phyloP scores from a whole-genome alignment of 2,888 invertebrate genomes.

The Capitulum mitella region DNA sequence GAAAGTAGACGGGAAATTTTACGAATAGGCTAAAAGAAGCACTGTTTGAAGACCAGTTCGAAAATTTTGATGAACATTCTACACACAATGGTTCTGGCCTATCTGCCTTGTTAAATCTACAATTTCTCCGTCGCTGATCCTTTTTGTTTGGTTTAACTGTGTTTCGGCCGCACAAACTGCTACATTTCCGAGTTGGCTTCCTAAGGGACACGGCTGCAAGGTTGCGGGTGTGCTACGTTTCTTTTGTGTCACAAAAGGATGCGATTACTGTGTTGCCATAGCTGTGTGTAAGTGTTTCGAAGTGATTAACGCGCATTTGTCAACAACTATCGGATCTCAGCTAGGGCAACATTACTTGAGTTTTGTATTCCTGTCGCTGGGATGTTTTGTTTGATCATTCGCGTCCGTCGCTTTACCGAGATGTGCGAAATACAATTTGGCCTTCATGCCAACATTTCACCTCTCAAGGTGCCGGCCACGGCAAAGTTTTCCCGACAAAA shows the following conservation, averaged over 20 bases:
- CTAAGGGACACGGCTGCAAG: not conserved
- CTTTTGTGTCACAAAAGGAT: not conserved
- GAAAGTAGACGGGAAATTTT: too few species aligned
- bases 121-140: not conserved
- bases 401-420: not conserved
- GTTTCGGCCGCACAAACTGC: not conserved
- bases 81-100: too few species aligned
- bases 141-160: not conserved
- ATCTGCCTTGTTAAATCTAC: not conserved
- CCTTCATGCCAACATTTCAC: too few species aligned
- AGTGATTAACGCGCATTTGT: not conserved
- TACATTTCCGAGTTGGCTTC: too few species aligned
- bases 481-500: too few species aligned
- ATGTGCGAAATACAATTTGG: not conserved
- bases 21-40: too few species aligned
- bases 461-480: too few species aligned
- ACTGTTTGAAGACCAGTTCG: too few species aligned
- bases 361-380: not conserved
- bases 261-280: not conserved
- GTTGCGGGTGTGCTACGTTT: not conserved
- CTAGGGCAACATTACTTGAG: not conserved
- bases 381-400: not conserved
- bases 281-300: constrained; percentile 2
- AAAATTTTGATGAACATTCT: too few species aligned
- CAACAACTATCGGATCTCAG: not conserved